Conservation (phyloP, 1,140 invertebrate species). For the Ephestia elutella region DNA sequence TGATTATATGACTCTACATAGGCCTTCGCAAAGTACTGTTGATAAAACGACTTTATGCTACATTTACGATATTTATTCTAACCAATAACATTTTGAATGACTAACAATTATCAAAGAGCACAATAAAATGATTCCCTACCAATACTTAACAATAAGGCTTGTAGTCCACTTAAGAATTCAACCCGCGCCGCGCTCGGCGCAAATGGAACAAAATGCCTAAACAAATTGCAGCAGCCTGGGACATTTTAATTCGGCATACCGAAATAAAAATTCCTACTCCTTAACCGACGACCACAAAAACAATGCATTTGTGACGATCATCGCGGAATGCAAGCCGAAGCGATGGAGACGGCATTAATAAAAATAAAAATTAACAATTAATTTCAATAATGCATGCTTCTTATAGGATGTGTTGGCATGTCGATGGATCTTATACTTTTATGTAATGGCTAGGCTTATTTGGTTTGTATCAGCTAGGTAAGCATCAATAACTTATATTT, state of each 20-base stretch:
- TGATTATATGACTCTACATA: too few relatives aligned
- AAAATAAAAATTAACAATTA: conserved; percentile 15
- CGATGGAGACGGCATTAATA: conserved; percentile 29
- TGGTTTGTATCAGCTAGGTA: too few relatives aligned
- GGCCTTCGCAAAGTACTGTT: too few relatives aligned
- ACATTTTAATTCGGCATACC: conserved; percentile 73
- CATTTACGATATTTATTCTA: too few relatives aligned
- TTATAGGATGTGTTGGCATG: not conserved
- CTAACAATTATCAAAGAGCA: too few relatives aligned
- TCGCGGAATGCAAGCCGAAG: conserved; percentile 46
- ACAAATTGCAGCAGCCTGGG: conserved; percentile 64
- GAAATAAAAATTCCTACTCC: conserved; percentile 71
- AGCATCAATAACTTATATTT: too few relatives aligned
- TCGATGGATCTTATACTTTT: not conserved
- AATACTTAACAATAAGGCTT: conserved; percentile 5
- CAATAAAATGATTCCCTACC: not conserved
- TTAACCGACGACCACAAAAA: conserved; percentile 55
- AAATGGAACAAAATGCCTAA: conserved; percentile 68
- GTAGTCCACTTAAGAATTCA: conserved; percentile 45
- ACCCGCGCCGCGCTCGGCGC: conserved; percentile 27
- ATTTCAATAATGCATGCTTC: not conserved
- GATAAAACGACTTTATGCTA: too few relatives aligned
- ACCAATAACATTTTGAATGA: too few relatives aligned
- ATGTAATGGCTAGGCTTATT: too few relatives aligned
- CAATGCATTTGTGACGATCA: conserved; percentile 20